These are phyloP conservation scores for Calycopis cecrops DNA, from an alignment of 1,140 invertebrate species.

Conservation along the genomic window DNA sequence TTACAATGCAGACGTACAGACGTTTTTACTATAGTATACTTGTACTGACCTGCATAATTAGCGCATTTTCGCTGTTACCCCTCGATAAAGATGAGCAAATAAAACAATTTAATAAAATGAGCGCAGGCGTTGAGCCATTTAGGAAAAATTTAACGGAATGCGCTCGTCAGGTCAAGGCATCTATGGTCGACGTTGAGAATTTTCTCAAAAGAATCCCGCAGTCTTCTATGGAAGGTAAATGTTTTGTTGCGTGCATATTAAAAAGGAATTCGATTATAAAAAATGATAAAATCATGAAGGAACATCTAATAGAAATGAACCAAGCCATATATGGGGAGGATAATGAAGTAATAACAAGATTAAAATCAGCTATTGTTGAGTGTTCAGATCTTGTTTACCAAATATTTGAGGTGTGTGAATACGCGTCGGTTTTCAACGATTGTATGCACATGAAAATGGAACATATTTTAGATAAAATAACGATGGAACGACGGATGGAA, in stretches of 20 bases:
- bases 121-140: slow-evolving; percentile 57
- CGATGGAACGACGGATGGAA: slow-evolving; percentile 59
- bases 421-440: slow-evolving; percentile 62
- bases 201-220: slow-evolving; percentile 62
- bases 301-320: slow-evolving; percentile 53
- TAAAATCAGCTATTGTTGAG: slow-evolving; percentile 47
- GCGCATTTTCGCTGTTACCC: slow-evolving; percentile 37
- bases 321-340: slow-evolving; percentile 55
- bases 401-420: slow-evolving; percentile 65
- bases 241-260: slow-evolving; percentile 64
- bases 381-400: slow-evolving; percentile 41
- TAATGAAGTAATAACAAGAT: slow-evolving; percentile 47
- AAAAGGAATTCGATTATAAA: slow-evolving; percentile 56
- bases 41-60: neutral
- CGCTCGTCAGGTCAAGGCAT: slow-evolving; percentile 58
- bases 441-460: slow-evolving; percentile 70
- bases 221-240: slow-evolving; percentile 54
- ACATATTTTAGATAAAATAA: slow-evolving; percentile 60
- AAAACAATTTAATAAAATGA: slow-evolving; percentile 49
- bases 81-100: slow-evolving; percentile 55
- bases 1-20: no score
- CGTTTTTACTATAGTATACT: no score
- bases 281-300: slow-evolving; percentile 51
- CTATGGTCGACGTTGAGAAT: slow-evolving; percentile 53
- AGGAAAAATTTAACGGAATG: slow-evolving; percentile 60